Base-by-base conservation (phyloP, 1,140 invertebrate species). In the Caenorhabditis tropicalis region DNA sequence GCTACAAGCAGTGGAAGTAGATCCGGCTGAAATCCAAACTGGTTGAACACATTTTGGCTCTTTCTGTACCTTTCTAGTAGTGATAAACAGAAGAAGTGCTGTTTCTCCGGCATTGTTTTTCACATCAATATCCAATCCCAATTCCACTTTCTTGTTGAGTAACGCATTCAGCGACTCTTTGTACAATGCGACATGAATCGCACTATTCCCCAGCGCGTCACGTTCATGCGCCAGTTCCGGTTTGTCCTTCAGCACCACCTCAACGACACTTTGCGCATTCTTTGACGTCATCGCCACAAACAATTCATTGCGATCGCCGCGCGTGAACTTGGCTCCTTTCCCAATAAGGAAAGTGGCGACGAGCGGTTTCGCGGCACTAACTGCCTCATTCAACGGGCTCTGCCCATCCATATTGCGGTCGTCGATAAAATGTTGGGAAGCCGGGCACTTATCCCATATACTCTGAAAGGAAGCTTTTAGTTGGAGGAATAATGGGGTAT, bases 51-150 rank as follows among this genome's bases (percentile, higher is more conserved):
- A n/a, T n/a, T n/a, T n/a, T n/a, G n/a, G n/a, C n/a, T 74, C 56
- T 27, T 60, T 29, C 2, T 7, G 33, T n/a, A 82, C 53, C 49
- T 60, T 79, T 31, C 29, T 85, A 19, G 46, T 43, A 43, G 53
- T 81, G 36, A 79, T 51, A 6, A 79, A 53, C 43, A 24, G 27
- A 65, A 36, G 21, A 4, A 91, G 49, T 15, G 90, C 82, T 15
- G 90, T 88, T 51, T 88, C 85, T n/a, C 90, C 90, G 12, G 90
- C 90, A 49, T 91, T 88, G 80, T 91, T 91, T 43, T 85, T 89
- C 9, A 87, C 88, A 84, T 91, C 89, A 24, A 91, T 79, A 83
- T 91, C 88, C 27, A 91, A n/a, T 49, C 91, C 89, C 49, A 81
- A 81, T 0, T 51, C 36, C 1, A 36, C 27, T 27, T 88, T 87